Percentiles rank a stretch among this genome's conserved stretches.
phyloP scores from a whole-genome alignment of 2,888 invertebrate species.

The Brachylomia viminalis region DNA sequence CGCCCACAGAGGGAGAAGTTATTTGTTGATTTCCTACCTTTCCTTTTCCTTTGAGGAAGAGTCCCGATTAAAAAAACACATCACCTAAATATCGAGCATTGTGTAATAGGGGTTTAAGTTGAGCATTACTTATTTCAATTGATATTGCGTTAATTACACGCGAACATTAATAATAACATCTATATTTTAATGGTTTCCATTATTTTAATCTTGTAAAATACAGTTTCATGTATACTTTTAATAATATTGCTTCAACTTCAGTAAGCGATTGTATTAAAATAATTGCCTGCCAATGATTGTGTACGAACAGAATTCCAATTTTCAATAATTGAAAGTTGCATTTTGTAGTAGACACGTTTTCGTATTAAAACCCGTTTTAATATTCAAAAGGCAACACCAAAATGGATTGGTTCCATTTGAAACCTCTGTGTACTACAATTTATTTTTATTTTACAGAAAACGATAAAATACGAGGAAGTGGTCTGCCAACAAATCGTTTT shows the following conservation, averaged over 20 bases:
- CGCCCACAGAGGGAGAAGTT: too few species aligned
- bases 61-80: not conserved
- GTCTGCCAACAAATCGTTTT: not conserved
- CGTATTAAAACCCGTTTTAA: constrained; percentile 54
- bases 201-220: constrained; percentile 14
- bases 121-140: constrained; percentile 6
- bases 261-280: constrained; percentile 30
- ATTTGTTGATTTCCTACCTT: too few species aligned
- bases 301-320: constrained; percentile 34
- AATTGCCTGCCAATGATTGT: constrained; percentile 38
- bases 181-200: constrained; percentile 14
- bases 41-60: too few species aligned
- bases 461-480: not conserved
- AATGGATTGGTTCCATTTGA: constrained; percentile 55
- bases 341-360: constrained; percentile 46
- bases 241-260: constrained; percentile 31
- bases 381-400: constrained; percentile 46
- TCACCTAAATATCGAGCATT: not conserved
- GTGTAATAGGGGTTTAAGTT: not conserved
- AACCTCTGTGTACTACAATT: constrained; percentile 9
- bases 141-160: constrained; percentile 8
- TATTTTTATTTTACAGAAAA: constrained; percentile 4
- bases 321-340: constrained; percentile 52
- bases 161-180: constrained; percentile 15
- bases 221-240: constrained; percentile 36